These are phyloP conservation scores for Ommatoiulus sabulosus DNA, from an alignment of 2,888 invertebrate species.

Conservation along the genomic window DNA sequence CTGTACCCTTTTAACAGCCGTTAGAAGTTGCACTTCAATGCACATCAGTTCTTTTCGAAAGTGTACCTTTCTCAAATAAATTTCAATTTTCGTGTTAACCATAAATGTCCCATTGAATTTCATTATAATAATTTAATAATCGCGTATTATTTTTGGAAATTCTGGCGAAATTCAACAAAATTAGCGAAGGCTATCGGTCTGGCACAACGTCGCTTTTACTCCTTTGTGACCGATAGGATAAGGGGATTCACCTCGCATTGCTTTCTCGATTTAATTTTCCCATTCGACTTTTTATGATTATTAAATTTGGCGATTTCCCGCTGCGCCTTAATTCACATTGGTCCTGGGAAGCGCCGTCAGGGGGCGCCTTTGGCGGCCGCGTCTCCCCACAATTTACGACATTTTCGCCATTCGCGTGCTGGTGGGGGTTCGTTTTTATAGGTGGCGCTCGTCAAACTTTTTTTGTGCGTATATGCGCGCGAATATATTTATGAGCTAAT, in stretches of 20 bases:
- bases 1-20: no score
- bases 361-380: neutral
- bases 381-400: constrained; percentile 10
- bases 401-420: neutral
- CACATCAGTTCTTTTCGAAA: no score
- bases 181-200: neutral
- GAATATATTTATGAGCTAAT: constrained; percentile 34
- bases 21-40: no score
- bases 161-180: neutral
- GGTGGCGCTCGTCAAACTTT: constrained; percentile 30
- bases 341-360: constrained; percentile 20
- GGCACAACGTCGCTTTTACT: neutral
- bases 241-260: neutral
- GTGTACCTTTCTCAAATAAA: no score
- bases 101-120: neutral
- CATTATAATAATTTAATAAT: neutral
- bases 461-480: neutral
- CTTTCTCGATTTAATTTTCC: neutral
- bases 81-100: no score
- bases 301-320: constrained; percentile 35
- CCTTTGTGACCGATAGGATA: neutral
- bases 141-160: neutral
- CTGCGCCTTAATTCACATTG: constrained; percentile 20
- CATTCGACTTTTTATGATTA: neutral
- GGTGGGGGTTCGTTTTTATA: constrained; percentile 35